Percentiles rank a stretch among this genome's conserved stretches.
These are phyloP conservation scores for Pogona vitticeps DNA, from an alignment of 2,113 vertebrate species.

Conservation along the genomic window DNA sequence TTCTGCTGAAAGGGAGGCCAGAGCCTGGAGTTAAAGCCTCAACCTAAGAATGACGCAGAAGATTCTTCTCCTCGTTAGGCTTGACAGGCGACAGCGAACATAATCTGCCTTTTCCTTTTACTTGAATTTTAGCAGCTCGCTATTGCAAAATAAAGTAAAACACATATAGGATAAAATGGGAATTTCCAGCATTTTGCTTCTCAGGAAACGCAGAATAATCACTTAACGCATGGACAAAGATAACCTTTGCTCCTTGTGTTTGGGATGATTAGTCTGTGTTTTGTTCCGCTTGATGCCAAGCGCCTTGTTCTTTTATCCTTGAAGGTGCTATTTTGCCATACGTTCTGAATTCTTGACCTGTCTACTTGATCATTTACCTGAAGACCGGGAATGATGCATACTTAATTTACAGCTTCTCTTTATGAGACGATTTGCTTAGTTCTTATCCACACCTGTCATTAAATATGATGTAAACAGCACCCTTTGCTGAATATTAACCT, in stretches of 20 bases:
- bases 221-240: neutral
- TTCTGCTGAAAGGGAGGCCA: neutral
- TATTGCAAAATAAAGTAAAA: neutral
- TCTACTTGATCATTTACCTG: conserved; percentile 46
- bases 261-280: neutral
- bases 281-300: conserved; percentile 28
- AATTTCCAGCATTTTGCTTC: conserved; percentile 16
- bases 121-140: conserved; percentile 2
- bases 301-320: neutral
- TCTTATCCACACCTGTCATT: neutral
- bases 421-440: neutral
- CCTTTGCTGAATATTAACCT: too few species aligned
- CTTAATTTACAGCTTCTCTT: neutral
- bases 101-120: too few species aligned
- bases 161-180: neutral
- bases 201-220: conserved; percentile 8
- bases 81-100: too few species aligned
- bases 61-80: too few species aligned
- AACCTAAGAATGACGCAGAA: neutral
- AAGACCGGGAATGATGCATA: neutral
- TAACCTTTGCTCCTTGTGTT: neutral
- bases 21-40: neutral
- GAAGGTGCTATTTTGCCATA: conserved; percentile 63
- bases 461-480: too few species aligned
- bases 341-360: conserved; percentile 48